Conservation (phyloP, 2,797 vertebrate species). For the Phalanger gymnotis region DNA sequence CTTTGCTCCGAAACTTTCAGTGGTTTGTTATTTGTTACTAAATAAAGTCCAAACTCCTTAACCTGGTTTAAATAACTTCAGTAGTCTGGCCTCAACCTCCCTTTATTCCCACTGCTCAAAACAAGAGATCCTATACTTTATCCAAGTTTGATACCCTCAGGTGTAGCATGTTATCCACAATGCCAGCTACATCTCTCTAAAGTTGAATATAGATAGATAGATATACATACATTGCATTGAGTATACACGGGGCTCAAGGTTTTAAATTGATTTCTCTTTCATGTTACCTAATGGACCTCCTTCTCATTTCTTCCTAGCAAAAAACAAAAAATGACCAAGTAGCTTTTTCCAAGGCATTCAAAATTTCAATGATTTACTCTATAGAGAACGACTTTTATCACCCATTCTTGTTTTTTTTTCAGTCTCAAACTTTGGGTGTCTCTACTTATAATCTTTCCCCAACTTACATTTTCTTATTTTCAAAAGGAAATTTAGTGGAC, state of each 20-base stretch:
- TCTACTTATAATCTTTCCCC: neutral
- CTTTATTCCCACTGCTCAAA: neutral
- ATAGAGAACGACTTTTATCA: neutral
- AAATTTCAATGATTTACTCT: slow-evolving; percentile 15
- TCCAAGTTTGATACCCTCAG: neutral
- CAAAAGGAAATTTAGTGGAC: neutral
- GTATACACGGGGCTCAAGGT: neutral
- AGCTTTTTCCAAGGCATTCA: slow-evolving; percentile 17
- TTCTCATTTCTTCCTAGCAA: neutral
- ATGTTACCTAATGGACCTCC: neutral
- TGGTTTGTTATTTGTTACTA: neutral
- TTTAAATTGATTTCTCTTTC: slow-evolving; percentile 4
- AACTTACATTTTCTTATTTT: neutral
- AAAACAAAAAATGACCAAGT: neutral
- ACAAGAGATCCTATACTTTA: neutral
- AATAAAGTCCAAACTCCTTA: neutral
- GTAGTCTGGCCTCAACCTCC: neutral
- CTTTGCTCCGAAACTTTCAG: neutral
- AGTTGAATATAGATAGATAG: neutral
- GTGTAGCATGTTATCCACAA: neutral
- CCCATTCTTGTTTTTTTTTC: neutral
- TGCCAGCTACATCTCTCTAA: neutral
- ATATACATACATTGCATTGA: no score
- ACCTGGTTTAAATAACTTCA: neutral
- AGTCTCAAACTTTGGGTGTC: neutral